Evolutionary conservation across 2,797 vertebrate species (phyloP), one percentile per base, ranked within the genome.

Genomic region (Sebastes kiyomatsui): DNA sequence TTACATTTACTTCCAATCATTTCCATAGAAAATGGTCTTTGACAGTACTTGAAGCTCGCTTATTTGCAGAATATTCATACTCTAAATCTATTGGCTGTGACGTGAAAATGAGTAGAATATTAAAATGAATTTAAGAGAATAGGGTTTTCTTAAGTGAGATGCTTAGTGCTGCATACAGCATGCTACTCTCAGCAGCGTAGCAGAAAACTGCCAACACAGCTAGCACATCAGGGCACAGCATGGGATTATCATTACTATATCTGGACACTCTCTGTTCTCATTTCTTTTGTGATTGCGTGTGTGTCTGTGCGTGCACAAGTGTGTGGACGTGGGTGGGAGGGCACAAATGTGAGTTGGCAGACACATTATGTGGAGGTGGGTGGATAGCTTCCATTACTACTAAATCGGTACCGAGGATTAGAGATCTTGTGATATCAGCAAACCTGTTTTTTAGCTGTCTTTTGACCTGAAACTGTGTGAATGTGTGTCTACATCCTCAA

Each of bases 301-400:
- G 75, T 70, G 14, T 55, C 35, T 42, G 27, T 82, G 72, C 80
- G 69, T 68, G 30, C 25, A 4, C 73, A 72, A 71, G 28, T 75
- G 75, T 71, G 25, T 56, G 75, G 62, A 33, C 13, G 67, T 80
- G 64, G 59, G 76, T 46, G 52, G 80, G 61, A 81, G 72, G 75
- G 59, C 80, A 85, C 55, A 72, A 80, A 68, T 88, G 87, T 86
- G 81, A 87, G 73, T 72, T 89, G 91, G 89, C 81, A 88, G 87
- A 89, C 69, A 69, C 54, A 76, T 85, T 71, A 59, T 62, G 71
- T 80, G 83, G 76, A 82, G 81, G 90, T 81, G 80, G 92, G 74
- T 55, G 81, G 72, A 90, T 23, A 77, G 72, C 79, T 84, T 84
- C 82, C 67, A 66, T 84, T 74, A 75, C 85, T 76, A 64, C 84